Conservation (phyloP, 2,797 vertebrate genomes). For the Amazonetta brasiliensis region DNA sequence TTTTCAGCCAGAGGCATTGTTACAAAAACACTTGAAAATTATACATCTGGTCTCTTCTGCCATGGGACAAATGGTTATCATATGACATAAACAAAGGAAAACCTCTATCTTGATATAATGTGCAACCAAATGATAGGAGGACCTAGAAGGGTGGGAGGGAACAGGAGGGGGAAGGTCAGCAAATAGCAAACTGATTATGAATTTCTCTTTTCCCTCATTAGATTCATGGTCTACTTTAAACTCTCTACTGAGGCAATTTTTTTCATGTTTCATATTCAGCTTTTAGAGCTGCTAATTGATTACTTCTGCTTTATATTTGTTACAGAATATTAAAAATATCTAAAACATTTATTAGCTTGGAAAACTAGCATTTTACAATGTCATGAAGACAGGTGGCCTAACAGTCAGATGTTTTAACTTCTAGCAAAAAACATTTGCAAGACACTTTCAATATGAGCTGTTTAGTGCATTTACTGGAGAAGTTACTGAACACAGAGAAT, state of each 20-base stretch:
- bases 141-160: neutral
- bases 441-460: neutral
- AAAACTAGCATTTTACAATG: neutral
- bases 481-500: neutral
- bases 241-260: neutral
- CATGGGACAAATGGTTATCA: neutral
- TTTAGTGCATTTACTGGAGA: neutral
- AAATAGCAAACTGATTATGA: neutral
- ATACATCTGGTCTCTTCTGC: neutral
- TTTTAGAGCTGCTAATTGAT: neutral
- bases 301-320: neutral
- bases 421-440: neutral
- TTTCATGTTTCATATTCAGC: neutral
- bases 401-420: neutral
- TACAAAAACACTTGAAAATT: neutral
- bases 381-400: neutral
- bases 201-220: neutral
- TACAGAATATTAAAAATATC: neutral
- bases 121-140: neutral
- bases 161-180: neutral
- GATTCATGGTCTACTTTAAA: neutral
- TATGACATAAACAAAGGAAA: neutral
- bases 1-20: neutral
- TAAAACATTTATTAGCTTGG: neutral
- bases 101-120: neutral